Evolutionary conservation across 2,888 invertebrate genomes (phyloP).

Genomic region (Nymphalis urticae): DNA sequence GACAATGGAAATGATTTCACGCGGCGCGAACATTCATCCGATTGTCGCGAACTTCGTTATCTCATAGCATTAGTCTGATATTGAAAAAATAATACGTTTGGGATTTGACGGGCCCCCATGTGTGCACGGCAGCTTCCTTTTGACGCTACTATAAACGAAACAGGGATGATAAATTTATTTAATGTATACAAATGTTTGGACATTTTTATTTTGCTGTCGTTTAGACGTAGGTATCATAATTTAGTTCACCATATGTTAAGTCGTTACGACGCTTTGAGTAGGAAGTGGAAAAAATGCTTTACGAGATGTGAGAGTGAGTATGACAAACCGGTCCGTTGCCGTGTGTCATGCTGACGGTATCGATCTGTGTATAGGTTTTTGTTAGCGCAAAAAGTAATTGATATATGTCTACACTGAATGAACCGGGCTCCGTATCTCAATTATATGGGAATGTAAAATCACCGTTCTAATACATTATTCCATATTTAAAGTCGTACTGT

Average conservation of each 20-base stretch:
- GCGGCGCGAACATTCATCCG: constrained; percentile 79
- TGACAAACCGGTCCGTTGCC: constrained; percentile 65
- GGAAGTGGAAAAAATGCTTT: constrained; percentile 79
- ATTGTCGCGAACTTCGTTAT: constrained; percentile 78
- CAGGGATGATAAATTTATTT: constrained; percentile 80
- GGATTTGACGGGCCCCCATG: constrained; percentile 78
- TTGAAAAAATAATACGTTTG: constrained; percentile 81
- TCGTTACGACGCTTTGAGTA: constrained; percentile 71
- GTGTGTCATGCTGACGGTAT: constrained; percentile 54
- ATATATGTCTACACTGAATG: constrained; percentile 55
- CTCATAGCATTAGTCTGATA: constrained; percentile 71
- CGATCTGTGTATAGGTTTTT: constrained; percentile 54
- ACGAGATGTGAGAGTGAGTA: constrained; percentile 73
- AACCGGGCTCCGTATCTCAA: constrained; percentile 51
- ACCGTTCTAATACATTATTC: constrained; percentile 12
- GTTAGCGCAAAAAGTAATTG: constrained; percentile 54
- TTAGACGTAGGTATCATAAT: constrained; percentile 75
- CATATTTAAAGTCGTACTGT: constrained; percentile 6
- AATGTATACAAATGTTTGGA: constrained; percentile 82
- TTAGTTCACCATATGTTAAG: constrained; percentile 79
- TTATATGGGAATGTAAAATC: constrained; percentile 36
- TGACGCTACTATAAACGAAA: constrained; percentile 61
- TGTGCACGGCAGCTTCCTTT: constrained; percentile 78
- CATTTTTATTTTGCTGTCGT: constrained; percentile 81
- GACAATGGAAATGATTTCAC: constrained; percentile 79